Percentiles rank a stretch among this genome's conserved stretches.
Evolutionary conservation across 1,140 invertebrate species (phyloP).

Genomic region (Pseudoatta argentina): DNA sequence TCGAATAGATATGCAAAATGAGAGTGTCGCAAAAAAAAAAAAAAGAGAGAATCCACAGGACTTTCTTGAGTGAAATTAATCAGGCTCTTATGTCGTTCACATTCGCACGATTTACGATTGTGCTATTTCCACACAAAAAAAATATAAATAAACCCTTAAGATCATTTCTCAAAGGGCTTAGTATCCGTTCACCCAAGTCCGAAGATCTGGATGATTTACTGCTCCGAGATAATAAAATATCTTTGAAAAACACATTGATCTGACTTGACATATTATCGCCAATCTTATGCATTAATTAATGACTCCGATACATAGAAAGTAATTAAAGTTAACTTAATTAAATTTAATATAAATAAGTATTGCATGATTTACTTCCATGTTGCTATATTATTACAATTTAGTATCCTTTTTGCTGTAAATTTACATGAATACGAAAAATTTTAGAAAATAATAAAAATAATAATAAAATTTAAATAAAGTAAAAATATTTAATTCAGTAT

Average conservation of each 20-base stretch:
- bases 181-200: slow-evolving; percentile 14
- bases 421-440: background rate
- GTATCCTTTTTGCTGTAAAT: background rate
- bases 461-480: background rate
- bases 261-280: background rate
- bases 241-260: background rate
- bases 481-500: slow-evolving; percentile 6
- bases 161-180: slow-evolving; percentile 66
- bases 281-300: slow-evolving; percentile 29
- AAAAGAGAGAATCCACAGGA: background rate
- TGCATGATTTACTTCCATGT: background rate
- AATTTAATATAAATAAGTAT: background rate
- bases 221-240: slow-evolving; percentile 29
- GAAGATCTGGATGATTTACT: slow-evolving; percentile 53
- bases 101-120: slow-evolving; percentile 12
- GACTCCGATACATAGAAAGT: background rate
- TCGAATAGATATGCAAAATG: background rate
- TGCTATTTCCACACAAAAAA: slow-evolving; percentile 24
- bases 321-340: slow-evolving; percentile 12
- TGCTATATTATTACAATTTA: background rate
- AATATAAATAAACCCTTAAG: slow-evolving; percentile 24
- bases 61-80: slow-evolving; percentile 40
- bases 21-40: background rate
- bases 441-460: background rate
- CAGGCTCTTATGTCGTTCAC: slow-evolving; percentile 34